Evolutionary conservation across 2,113 vertebrate genomes (phyloP).

Genomic region (Empidonax traillii): DNA sequence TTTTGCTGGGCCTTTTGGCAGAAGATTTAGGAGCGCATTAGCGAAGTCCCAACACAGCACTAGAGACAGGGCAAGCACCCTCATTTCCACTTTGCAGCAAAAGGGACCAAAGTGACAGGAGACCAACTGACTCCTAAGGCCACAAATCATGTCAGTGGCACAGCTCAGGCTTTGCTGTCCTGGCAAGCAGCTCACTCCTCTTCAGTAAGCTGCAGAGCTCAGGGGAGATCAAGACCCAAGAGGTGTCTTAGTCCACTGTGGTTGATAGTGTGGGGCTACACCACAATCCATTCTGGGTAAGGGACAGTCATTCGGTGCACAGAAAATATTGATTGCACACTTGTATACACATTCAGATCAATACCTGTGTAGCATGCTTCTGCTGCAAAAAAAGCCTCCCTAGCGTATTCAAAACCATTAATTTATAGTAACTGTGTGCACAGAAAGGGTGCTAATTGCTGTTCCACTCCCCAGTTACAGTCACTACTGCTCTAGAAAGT

Average conservation of each 20-base stretch:
- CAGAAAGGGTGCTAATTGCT: background rate
- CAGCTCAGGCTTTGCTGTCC: background rate
- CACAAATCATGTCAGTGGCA: background rate
- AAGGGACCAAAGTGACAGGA: background rate
- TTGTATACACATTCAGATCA: background rate
- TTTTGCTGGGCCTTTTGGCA: background rate
- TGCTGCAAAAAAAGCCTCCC: background rate
- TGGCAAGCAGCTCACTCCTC: background rate
- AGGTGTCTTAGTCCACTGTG: background rate
- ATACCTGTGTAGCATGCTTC: background rate
- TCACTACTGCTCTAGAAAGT: background rate
- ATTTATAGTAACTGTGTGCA: background rate
- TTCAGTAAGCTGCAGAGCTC: background rate
- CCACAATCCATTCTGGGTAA: no score
- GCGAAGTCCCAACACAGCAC: background rate
- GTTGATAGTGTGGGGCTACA: background rate
- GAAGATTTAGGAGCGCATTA: background rate
- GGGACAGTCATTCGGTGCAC: accelerated
- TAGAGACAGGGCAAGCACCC: background rate
- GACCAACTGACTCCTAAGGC: background rate
- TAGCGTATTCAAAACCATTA: background rate
- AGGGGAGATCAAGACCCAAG: background rate
- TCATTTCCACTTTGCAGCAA: background rate
- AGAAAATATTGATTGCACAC: background rate
- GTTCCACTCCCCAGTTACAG: background rate